Evolutionary conservation across 1,140 invertebrate species (phyloP).

Genomic region (Drosophila dunni): DNA sequence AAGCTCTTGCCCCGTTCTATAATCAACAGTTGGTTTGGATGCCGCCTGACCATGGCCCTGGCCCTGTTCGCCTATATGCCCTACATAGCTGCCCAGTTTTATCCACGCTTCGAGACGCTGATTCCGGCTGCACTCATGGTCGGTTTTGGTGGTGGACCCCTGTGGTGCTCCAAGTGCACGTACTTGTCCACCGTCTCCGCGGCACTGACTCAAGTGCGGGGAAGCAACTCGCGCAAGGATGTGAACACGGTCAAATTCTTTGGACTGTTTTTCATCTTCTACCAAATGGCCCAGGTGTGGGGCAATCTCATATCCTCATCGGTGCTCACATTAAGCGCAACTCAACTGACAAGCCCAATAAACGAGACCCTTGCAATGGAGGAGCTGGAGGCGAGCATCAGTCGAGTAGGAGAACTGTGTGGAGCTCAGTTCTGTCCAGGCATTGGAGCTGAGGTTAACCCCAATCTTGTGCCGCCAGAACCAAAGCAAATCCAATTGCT

Average conservation of each 20-base stretch:
- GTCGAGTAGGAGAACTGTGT: constrained; percentile 86
- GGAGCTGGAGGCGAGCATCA: constrained; percentile 43
- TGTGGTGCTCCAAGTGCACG: constrained; percentile 98
- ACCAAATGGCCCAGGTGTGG: constrained; percentile 96
- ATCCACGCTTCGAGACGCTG: constrained; percentile 92
- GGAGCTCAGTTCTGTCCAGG: constrained; percentile 91
- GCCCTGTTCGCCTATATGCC: constrained; percentile 95
- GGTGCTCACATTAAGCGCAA: constrained; percentile 64
- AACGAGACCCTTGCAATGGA: constrained; percentile 46
- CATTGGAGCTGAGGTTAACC: constrained; percentile 86
- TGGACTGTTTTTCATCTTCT: constrained; percentile 98
- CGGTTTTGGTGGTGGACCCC: constrained; percentile 94
- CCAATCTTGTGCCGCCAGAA: constrained; percentile 89
- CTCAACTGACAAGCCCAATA: constrained; percentile 9
- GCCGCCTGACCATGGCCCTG: constrained; percentile 94
- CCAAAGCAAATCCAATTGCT: constrained; percentile 90
- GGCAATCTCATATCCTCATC: constrained; percentile 96
- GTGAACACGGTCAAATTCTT: constrained; percentile 97
- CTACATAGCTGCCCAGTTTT: constrained; percentile 97
- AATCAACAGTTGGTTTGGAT: constrained; percentile 89
- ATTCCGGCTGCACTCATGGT: constrained; percentile 93
- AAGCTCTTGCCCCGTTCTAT: constrained; percentile 43
- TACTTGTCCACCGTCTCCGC: constrained; percentile 96
- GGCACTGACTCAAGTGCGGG: constrained; percentile 90
- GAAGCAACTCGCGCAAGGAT: constrained; percentile 86